phyloP scores from a whole-genome alignment of 2,797 vertebrate genomes.

The Paedocypris micromegethes region DNA sequence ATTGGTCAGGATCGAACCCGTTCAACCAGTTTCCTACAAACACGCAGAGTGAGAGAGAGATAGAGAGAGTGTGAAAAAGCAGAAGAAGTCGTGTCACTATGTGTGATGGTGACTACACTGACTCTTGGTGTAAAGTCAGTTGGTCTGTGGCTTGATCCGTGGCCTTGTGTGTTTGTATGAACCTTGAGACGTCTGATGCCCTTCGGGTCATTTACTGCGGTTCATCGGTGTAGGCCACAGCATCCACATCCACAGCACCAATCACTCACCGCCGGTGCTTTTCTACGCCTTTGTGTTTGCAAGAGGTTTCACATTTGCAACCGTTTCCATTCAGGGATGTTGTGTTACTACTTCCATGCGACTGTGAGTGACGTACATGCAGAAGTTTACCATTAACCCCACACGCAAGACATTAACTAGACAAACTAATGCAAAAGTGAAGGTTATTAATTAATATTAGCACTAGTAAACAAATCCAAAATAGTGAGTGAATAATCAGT shows the following conservation, averaged over 20 bases:
- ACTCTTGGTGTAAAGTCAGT: constrained; percentile 2
- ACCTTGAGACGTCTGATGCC: neutral
- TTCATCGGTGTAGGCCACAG: neutral
- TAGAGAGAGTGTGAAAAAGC: too few relatives aligned
- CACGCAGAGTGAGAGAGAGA: too few relatives aligned
- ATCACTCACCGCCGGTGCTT: neutral
- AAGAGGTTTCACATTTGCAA: neutral
- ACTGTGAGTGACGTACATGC: constrained; percentile 5
- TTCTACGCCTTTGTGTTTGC: neutral
- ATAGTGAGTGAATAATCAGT: too few relatives aligned
- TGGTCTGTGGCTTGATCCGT: neutral
- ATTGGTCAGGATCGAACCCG: too few relatives aligned
- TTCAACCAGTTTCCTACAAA: too few relatives aligned
- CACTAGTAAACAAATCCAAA: too few relatives aligned
- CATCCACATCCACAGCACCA: too few relatives aligned
- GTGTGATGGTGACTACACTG: neutral
- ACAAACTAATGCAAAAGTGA: too few relatives aligned
- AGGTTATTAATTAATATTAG: too few relatives aligned
- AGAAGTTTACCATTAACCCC: neutral
- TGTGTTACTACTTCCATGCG: constrained; percentile 17
- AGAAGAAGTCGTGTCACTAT: too few relatives aligned
- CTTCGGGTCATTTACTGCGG: neutral
- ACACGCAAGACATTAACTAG: too few relatives aligned
- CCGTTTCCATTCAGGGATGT: neutral
- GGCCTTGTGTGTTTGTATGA: neutral